Evolutionary conservation across 2,797 vertebrate genomes (phyloP), one percentile per base, ranked within the genome.

Genomic region (Lepilemur septentrionalis): DNA sequence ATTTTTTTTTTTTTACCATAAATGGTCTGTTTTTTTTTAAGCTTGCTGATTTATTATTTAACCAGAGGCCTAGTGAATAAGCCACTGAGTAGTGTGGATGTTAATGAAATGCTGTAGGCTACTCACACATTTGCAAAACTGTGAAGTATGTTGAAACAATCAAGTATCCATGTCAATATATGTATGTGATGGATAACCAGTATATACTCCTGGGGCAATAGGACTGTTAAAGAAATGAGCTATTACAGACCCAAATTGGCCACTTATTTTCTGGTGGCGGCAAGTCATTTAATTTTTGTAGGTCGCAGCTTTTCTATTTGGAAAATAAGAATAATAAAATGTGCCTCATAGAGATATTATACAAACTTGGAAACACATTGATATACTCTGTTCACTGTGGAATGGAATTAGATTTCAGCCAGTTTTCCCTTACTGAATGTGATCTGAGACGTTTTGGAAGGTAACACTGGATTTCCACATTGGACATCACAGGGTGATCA

Each of bases 201-300:
- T 15, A 46, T 28, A n/a, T 46, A 35, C 14, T 75, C 22, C 38
- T 22, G 7, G 22, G n/a, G n/a, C 12, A 55, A 46, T 4, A 79
- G 4, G 18, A 30, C 20, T 75, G 4, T 70, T 89, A 28, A 73
- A 65, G 25, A 81, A 69, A 63, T 89, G 63, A 92, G n/a, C 57
- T 87, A 13, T 87, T 79, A 41, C 0, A 88, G 69, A 70, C 55
- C 22, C 55, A 81, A 50, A 57, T 2, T 79, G 69, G 50, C 7
- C 55, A 79, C 73, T 92, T 88, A 48, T 91, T 94, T 93, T 89
- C 32, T 82, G 12, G 1, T 63, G 7, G 32, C 79, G 61, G 32
- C 79, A 91, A 86, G 41, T 79, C 32, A 79, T 81, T 95, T 87
- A 73, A 89, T 97, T 79, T 93, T 59, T 80, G 1, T 65, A 48